Evolutionary conservation across 2,888 invertebrate species (phyloP).

Genomic region (Xiphydria camelus): DNA sequence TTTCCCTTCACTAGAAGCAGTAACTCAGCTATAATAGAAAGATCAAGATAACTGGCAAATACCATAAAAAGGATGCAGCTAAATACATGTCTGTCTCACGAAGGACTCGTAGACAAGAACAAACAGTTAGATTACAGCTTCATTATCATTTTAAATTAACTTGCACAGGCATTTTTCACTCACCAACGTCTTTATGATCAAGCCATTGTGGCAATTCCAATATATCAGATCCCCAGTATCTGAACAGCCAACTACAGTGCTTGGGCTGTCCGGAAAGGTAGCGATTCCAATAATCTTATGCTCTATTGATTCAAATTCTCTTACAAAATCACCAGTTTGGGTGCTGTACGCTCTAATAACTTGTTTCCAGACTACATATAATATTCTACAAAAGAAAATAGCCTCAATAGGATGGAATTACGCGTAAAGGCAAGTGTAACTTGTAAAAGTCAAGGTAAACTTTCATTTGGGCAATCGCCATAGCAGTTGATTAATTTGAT

Average conservation of each 20-base stretch:
- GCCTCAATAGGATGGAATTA: background rate
- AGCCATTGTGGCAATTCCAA: constrained; percentile 63
- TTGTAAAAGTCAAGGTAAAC: constrained; percentile 13
- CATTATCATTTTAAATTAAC: too few species aligned
- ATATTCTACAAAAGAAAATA: constrained; percentile 57
- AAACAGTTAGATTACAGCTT: too few species aligned
- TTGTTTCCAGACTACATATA: constrained; percentile 66
- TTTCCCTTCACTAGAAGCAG: too few species aligned
- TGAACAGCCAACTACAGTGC: constrained; percentile 63
- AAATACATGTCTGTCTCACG: too few species aligned
- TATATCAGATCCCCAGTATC: constrained; percentile 61
- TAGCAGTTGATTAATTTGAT: background rate
- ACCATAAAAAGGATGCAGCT: too few species aligned
- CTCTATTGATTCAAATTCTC: constrained; percentile 62
- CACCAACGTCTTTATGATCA: constrained; percentile 59
- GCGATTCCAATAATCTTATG: constrained; percentile 61
- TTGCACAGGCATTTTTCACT: constrained; percentile 21
- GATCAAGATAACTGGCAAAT: too few species aligned
- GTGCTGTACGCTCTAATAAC: constrained; percentile 67
- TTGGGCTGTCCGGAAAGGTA: constrained; percentile 56
- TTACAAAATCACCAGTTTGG: constrained; percentile 67
- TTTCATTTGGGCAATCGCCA: background rate
- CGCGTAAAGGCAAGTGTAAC: too few species aligned
- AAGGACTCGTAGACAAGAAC: too few species aligned
- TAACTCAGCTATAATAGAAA: too few species aligned